These are phyloP conservation scores for Phyllopteryx taeniolatus DNA, from an alignment of 2,113 vertebrate genomes.

Conservation along the genomic window DNA sequence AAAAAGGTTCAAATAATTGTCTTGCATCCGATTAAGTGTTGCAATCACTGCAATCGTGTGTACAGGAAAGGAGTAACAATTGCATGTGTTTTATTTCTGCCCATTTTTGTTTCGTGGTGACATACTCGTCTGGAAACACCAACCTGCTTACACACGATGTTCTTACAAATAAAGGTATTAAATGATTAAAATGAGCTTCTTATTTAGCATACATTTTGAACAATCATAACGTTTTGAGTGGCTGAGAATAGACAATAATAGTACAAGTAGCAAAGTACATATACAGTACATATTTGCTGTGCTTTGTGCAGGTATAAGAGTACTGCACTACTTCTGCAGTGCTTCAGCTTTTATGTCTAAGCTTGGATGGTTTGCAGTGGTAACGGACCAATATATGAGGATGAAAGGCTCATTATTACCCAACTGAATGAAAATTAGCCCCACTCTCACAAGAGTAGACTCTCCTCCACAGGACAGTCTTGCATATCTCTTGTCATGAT, in stretches of 20 bases:
- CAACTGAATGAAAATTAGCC: conserved; percentile 61
- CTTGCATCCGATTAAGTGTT: background rate
- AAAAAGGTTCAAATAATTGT: background rate
- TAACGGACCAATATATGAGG: conserved; percentile 50
- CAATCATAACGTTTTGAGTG: background rate
- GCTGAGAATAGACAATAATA: no score
- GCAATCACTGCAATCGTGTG: background rate
- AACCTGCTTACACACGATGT: background rate
- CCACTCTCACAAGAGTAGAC: conserved; percentile 38
- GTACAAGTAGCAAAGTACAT: background rate
- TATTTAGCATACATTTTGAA: background rate
- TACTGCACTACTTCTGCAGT: conserved; percentile 5
- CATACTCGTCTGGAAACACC: background rate
- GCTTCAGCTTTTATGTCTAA: conserved; percentile 37
- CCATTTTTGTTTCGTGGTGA: no score
- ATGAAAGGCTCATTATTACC: conserved; percentile 65
- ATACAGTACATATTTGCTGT: background rate
- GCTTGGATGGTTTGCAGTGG: conserved; percentile 51
- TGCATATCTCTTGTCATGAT: conserved; percentile 53
- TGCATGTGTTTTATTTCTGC: background rate
- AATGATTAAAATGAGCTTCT: background rate
- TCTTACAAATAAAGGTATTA: background rate
- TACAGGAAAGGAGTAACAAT: background rate
- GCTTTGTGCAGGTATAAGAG: background rate
- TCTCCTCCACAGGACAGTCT: conserved; percentile 53